A percentile compares a stretch with the other conserved stretches of the same genome.
These are phyloP conservation scores for Phymorhynchus buccinoides DNA, from an alignment of 1,140 invertebrate genomes.

Conservation along the genomic window DNA sequence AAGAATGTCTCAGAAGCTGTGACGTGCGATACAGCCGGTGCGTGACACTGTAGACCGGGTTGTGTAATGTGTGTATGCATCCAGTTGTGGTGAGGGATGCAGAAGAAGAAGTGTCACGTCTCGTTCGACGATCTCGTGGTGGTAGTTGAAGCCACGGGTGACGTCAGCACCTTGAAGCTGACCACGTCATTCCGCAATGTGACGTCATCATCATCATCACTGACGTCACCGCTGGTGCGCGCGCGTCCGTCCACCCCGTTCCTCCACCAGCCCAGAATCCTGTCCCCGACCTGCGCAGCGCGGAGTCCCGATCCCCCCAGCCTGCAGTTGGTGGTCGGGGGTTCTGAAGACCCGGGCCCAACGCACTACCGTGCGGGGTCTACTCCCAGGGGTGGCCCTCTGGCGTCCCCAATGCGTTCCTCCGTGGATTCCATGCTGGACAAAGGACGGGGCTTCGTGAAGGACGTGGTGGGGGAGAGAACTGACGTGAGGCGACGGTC, in stretches of 20 bases:
- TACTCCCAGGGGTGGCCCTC: neutral
- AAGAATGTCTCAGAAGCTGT: neutral
- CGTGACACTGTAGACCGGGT: neutral
- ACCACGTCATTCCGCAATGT: neutral
- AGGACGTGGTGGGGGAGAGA: neutral
- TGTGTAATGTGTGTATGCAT: neutral
- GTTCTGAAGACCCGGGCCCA: neutral
- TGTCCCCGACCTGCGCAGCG: neutral
- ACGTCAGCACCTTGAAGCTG: neutral
- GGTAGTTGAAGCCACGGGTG: neutral
- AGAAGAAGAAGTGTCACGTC: constrained; percentile 18
- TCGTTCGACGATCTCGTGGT: constrained; percentile 21
- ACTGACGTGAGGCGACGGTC: neutral
- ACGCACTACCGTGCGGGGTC: no score
- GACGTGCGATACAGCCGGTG: neutral
- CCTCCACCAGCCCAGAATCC: neutral
- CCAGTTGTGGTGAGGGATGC: neutral
- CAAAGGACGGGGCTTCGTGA: no score
- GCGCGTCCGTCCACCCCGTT: neutral
- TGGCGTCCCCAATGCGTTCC: no score
- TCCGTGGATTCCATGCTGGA: no score
- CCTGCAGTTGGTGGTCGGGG: neutral
- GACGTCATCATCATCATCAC: neutral
- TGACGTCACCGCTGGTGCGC: neutral
- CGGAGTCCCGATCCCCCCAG: neutral